Conservation (phyloP, 1,140 invertebrate genomes). For the Brachionus rubens region DNA sequence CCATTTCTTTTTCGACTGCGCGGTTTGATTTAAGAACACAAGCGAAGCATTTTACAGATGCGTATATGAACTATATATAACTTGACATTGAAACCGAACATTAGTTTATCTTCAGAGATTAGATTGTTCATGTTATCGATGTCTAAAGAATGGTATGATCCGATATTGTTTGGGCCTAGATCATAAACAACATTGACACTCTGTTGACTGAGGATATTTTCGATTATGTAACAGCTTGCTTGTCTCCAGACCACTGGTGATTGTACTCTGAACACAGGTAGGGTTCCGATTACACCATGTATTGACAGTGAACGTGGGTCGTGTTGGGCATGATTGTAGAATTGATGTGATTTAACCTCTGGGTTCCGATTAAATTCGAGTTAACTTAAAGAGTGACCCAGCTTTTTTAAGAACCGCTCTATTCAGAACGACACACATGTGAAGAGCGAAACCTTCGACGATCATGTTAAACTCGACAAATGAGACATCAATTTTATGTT, state of each 20-base stretch:
- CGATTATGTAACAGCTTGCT: slow-evolving; percentile 84
- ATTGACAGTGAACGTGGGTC: slow-evolving; percentile 68
- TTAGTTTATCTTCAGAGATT: slow-evolving; percentile 64
- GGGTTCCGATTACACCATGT: slow-evolving; percentile 80
- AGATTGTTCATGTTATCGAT: neutral
- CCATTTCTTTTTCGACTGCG: slow-evolving; percentile 63
- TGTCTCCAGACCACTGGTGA: slow-evolving; percentile 88
- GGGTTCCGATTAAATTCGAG: slow-evolving; percentile 66
- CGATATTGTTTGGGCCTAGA: slow-evolving; percentile 70
- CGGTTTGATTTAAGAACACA: slow-evolving; percentile 92
- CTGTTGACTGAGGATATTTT: slow-evolving; percentile 78
- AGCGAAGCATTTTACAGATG: slow-evolving; percentile 91
- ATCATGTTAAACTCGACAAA: slow-evolving; percentile 98
- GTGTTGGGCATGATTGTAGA: neutral
- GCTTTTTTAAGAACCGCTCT: slow-evolving; percentile 87
- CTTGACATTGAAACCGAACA: slow-evolving; percentile 95
- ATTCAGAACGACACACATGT: slow-evolving; percentile 70
- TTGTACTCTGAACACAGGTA: slow-evolving; percentile 56
- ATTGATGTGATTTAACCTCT: slow-evolving; percentile 59
- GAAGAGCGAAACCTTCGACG: slow-evolving; percentile 84
- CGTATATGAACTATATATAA: slow-evolving; percentile 93
- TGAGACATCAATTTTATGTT: slow-evolving; percentile 67
- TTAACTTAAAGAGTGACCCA: slow-evolving; percentile 87
- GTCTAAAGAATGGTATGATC: slow-evolving; percentile 60
- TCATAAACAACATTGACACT: slow-evolving; percentile 72